These are phyloP conservation scores for Burhinus oedicnemus DNA, from an alignment of 2,113 vertebrate species.

Conservation along the genomic window DNA sequence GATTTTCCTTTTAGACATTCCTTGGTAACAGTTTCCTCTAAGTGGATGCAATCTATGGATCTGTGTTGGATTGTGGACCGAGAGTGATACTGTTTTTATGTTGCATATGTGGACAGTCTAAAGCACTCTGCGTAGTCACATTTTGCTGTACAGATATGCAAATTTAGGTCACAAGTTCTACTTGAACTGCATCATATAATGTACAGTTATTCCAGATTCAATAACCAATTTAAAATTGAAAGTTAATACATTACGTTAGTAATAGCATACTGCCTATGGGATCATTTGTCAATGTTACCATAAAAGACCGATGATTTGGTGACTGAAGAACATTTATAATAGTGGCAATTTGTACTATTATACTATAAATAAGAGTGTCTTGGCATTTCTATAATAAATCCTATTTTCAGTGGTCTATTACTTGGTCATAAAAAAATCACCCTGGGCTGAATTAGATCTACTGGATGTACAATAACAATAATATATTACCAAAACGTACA, in stretches of 20 bases:
- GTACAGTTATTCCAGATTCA: conserved; percentile 49
- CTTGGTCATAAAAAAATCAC: conserved; percentile 68
- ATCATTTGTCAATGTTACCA: conserved; percentile 65
- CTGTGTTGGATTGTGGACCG: not conserved
- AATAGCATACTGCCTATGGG: conserved; percentile 52
- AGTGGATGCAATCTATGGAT: not conserved
- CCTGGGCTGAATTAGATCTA: conserved; percentile 66
- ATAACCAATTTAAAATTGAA: conserved; percentile 67
- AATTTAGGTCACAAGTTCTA: not conserved
- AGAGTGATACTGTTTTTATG: not conserved
- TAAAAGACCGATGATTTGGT: conserved; percentile 73
- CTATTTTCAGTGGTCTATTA: conserved; percentile 67
- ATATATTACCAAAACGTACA: conserved; percentile 37
- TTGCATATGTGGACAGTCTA: not conserved
- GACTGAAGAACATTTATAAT: conserved; percentile 77
- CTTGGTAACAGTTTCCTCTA: not conserved
- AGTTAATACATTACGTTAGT: conserved; percentile 73
- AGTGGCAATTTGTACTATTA: conserved; percentile 63
- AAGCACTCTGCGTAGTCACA: not conserved
- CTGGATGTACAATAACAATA: conserved; percentile 55
- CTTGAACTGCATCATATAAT: conserved; percentile 4
- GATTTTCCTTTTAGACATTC: not conserved
- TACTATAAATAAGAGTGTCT: conserved; percentile 72
- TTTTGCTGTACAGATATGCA: not conserved
- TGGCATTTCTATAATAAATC: conserved; percentile 74